A percentile compares a stretch with the other conserved stretches of the same genome.
These are phyloP conservation scores for Sternotherus odoratus DNA, from an alignment of 2,797 vertebrate genomes.

Conservation along the genomic window DNA sequence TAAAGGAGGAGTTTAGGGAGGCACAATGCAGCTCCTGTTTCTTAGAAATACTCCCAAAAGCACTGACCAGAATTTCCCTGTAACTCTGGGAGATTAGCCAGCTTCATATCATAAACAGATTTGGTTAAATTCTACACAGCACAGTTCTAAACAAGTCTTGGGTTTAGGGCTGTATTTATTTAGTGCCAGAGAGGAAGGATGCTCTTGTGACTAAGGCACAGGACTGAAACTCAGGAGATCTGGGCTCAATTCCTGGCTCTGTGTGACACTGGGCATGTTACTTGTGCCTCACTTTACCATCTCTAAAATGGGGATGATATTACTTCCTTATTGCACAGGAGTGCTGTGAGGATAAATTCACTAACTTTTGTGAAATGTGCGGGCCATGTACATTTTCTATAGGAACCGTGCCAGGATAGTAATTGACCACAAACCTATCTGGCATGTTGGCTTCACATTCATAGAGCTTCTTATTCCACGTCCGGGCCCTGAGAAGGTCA, in stretches of 20 bases:
- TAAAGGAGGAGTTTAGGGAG: background rate
- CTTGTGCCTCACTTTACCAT: rapidly evolving
- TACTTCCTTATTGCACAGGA: background rate
- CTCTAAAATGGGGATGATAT: background rate
- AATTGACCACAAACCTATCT: constrained; percentile 86
- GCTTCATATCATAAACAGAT: background rate
- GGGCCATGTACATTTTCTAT: background rate
- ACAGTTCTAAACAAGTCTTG: background rate
- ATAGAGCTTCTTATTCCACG: constrained; percentile 94
- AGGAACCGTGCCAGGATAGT: background rate
- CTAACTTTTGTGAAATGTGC: background rate
- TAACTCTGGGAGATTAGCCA: background rate
- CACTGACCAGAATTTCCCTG: background rate
- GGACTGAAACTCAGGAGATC: background rate
- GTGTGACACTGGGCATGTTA: background rate
- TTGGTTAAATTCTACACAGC: background rate
- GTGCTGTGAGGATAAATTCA: background rate
- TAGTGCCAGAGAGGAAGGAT: background rate
- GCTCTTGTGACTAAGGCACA: background rate
- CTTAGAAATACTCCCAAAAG: background rate
- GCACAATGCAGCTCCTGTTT: background rate
- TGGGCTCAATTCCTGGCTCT: background rate
- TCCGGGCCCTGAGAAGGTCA: constrained; percentile 88
- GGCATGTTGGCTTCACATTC: constrained; percentile 94
- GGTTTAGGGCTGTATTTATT: background rate